phyloP scores from a whole-genome alignment of 2,113 vertebrate species.

The Tilapia sparmanii region DNA sequence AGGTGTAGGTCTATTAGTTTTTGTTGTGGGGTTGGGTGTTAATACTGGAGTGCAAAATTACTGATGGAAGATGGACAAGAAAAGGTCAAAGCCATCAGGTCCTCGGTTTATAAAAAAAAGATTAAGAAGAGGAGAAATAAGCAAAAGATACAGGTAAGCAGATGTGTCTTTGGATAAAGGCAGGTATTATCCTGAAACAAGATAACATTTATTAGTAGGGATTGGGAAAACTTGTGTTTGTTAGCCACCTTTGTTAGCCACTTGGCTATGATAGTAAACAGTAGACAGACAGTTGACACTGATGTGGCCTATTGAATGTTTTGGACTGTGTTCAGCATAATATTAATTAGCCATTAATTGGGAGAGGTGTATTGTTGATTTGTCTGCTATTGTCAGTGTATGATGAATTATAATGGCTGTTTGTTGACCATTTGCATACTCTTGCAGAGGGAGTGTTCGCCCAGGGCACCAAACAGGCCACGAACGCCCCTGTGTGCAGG shows the following conservation, averaged over 20 bases:
- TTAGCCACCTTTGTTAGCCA: background rate
- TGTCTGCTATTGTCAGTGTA: background rate
- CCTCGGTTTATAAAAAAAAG: background rate
- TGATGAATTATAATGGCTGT: background rate
- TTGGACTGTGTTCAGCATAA: background rate
- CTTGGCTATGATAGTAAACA: background rate
- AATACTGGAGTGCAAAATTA: background rate
- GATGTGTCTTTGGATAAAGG: background rate
- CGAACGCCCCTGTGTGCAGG: background rate
- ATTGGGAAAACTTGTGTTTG: background rate
- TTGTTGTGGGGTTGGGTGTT: background rate
- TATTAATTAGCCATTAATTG: background rate
- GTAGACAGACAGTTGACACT: background rate
- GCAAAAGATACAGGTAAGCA: background rate
- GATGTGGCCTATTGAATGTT: background rate
- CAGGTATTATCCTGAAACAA: background rate
- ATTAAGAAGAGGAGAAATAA: background rate
- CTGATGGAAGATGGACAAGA: background rate
- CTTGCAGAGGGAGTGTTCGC: background rate
- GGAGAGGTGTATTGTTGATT: background rate
- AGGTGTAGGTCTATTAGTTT: background rate
- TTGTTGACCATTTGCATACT: background rate
- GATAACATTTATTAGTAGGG: background rate
- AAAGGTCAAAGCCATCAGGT: background rate
- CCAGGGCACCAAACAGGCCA: background rate